Evolutionary conservation across 2,888 invertebrate species (phyloP).

Genomic region (Coelopa pilipes): DNA sequence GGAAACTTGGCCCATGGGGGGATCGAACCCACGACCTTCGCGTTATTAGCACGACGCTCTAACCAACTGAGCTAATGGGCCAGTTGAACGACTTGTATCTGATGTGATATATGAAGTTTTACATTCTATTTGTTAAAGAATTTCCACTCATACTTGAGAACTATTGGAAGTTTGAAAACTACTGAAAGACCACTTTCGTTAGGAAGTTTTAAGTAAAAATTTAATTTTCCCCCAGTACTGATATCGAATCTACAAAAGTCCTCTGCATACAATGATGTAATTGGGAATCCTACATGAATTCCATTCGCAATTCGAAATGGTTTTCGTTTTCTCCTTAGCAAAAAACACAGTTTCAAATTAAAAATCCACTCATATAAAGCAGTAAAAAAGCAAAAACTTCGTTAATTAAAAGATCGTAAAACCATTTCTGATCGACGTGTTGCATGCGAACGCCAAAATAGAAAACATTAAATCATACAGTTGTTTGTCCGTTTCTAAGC

Average conservation of each 20-base stretch:
- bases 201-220: too few relatives aligned
- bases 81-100: slow-evolving; percentile 29
- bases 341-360: not conserved
- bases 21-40: slow-evolving; percentile 68
- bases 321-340: too few relatives aligned
- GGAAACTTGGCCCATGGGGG: slow-evolving; percentile 54
- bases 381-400: not conserved
- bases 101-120: not conserved
- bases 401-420: slow-evolving; percentile 27
- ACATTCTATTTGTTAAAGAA: not conserved
- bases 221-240: too few relatives aligned
- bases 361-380: not conserved
- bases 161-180: not conserved
- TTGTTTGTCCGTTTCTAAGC: not conserved
- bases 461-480: slow-evolving; percentile 9
- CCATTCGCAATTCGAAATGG: too few relatives aligned
- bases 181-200: too few relatives aligned
- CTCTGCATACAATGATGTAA: too few relatives aligned
- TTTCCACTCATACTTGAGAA: not conserved
- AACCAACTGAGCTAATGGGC: slow-evolving; percentile 69
- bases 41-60: slow-evolving; percentile 69
- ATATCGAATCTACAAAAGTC: too few relatives aligned
- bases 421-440: slow-evolving; percentile 14
- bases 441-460: slow-evolving; percentile 2
- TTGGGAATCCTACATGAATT: too few relatives aligned